Evolutionary conservation across 2,113 vertebrate genomes (phyloP), one percentile per base, ranked within the genome.

Genomic region (Heterochromis multidens): DNA sequence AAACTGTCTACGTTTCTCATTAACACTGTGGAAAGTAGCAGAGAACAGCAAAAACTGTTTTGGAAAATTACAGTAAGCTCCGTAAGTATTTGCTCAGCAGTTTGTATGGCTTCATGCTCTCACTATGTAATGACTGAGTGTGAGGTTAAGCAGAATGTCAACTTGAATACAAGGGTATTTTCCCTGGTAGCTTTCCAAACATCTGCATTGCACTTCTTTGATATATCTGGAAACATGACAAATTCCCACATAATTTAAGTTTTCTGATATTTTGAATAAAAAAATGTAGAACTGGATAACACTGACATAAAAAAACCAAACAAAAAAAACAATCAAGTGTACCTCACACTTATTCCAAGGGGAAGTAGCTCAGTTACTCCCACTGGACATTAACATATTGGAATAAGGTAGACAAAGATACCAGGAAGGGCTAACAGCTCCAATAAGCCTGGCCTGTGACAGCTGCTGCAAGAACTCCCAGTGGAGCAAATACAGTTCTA

Each of bases 391-490:
- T 74, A 7, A 57, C 72, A 65, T 77, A 59, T 27, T 87, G 43
- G 65, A 83, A 85, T 86, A 57, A 83, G 74, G 43, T 7, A 74
- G 54, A 90, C 31, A 78, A 86, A 82, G 81, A 86, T 27, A 87
- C 31, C 29, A 80, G 60, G 46, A 52, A 40, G 67, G 70, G n/a
- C 78, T 60, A 88, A 72, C 83, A 90, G 40, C 84, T 85, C 49
- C 82, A 84, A 81, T 77, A 77, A 87, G 70, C 27, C 79, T 23
- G 60, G 43, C n/a, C 74, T 27, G 13, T 85, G 85, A 88, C 85
- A 82, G 82, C 61, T 87, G 82, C 86, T 77, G 84, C 83, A 87
- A 61, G 57, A 62, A 40, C 80, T 79, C 85, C 80, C 74, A 40
- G 7, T 57, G 80, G 82, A 79, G 70, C 23, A 62, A 46, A 37